Base-by-base conservation (phyloP, 2,888 invertebrate genomes). In the Dendrolimus pini region DNA sequence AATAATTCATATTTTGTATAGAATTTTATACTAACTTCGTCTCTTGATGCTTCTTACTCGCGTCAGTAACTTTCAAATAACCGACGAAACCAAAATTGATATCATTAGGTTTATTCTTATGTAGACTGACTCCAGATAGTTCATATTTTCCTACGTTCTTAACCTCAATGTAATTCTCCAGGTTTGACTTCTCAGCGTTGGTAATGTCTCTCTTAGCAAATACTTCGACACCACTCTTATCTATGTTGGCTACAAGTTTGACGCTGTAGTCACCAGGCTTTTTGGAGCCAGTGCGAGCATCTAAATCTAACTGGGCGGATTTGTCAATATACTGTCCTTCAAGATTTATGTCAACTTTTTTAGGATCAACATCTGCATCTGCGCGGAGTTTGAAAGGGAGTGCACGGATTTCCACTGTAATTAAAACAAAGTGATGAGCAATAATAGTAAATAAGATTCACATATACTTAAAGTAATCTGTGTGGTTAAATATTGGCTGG, bases 71-170 rank as follows among this genome's bases (percentile, higher is more conserved):
- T 64, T 93, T 93, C 8, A 94, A 62, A 42, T 91, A 88, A 56
- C 93, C 87, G 60, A 92, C 82, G 14, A 93, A 91, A 2, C 93
- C 93, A 60, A 93, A 70, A 56, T 93, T 86, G 13, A 92, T 67
- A 62, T 93, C 92, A 58, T 92, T 91, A 0, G 90, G 84, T 66
- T 90, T 89, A 6, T 88, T 76, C 57, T 88, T 91, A 70, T 94
- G 93, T 0, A 85, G 80, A 0, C 94, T 80, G 0, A 91, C 89
- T 55, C 94, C 93, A 41, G 92, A 92, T 0, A 94, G 78, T 68
- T 93, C 93, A 69, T 94, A 92, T 71, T 92, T 94, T 56, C 93
- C 93, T 10, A 93, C 91, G 55, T 92, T 91, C 41, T 92, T 92
- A 13, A 95, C 66, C 7, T 90, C 88, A 9, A 95, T 61, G 52